Evolutionary conservation across 1,140 invertebrate genomes (phyloP).

Genomic region (Apolygus lucorum): DNA sequence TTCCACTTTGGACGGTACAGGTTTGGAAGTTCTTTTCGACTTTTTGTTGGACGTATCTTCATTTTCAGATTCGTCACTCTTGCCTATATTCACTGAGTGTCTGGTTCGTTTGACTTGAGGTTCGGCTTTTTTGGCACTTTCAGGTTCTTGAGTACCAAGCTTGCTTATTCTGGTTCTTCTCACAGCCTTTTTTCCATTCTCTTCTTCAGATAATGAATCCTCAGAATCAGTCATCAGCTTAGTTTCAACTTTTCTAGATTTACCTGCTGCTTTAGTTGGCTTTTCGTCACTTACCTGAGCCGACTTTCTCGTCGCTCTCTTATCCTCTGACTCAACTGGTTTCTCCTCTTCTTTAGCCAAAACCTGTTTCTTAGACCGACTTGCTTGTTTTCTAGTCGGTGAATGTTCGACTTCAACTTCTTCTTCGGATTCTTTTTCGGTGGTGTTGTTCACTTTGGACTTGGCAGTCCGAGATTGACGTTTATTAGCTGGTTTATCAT

Average conservation of each 20-base stretch:
- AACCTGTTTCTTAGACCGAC: not conserved
- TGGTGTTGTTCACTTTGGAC: not conserved
- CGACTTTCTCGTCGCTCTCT: constrained; percentile 4
- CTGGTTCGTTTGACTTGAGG: not conserved
- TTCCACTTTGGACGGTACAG: not conserved
- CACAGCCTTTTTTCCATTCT: too few species aligned
- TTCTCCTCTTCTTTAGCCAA: constrained; percentile 10
- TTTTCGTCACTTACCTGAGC: not conserved
- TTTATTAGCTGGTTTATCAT: not conserved
- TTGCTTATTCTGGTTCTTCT: too few species aligned
- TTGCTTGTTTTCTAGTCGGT: not conserved
- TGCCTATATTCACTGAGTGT: not conserved
- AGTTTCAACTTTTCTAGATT: constrained; percentile 14
- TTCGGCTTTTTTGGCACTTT: too few species aligned
- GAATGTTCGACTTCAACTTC: too few species aligned
- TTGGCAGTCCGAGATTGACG: not conserved
- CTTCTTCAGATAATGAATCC: too few species aligned
- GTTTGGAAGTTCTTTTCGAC: constrained; percentile 12
- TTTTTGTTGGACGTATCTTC: constrained; percentile 34
- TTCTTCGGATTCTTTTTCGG: not conserved
- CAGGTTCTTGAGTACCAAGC: not conserved
- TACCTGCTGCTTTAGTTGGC: not conserved
- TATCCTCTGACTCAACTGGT: not conserved
- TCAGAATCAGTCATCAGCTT: too few species aligned
- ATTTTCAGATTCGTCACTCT: constrained; percentile 20